Evolutionary conservation across 1,140 invertebrate species (phyloP), one percentile per base, ranked within the genome.

Genomic region (Galendromus occidentalis): DNA sequence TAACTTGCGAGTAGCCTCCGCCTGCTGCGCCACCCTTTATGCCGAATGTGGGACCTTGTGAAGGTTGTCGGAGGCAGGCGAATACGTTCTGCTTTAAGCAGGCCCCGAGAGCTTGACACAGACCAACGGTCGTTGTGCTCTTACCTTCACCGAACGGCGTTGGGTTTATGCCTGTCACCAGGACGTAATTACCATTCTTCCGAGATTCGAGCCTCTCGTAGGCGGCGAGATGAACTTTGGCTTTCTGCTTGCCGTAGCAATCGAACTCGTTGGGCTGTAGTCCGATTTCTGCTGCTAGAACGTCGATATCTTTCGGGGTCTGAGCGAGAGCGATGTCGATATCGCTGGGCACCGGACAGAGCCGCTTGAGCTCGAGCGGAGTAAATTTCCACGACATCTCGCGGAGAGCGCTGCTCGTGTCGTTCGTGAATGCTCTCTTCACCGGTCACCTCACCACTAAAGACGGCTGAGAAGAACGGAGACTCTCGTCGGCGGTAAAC

Each of bases 11-110:
- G 76, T 97, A 97, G 22, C 93, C 93, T 67, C 92, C 92, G 18
- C 91, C 92, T 65, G 92, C 91, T 47, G 91, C 91, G 14, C 91
- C 91, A 51, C 83, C 92, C 81, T 98, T 97, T 44, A 98, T 92
- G 17, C 95, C 95, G 78, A 98, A 99, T 1, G 92, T 98, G 0
- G 95, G 95, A 25, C 95, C 95, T 77, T 97, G 93, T 39, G 91
- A 95, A 0, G 96, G 95, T 74, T 99, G 96, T n/a, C 96, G 81
- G 59, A 99, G 82, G 73, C 89, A 95, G 6, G 88, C 94, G 74
- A 99, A 86, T 0, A 88, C 82, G 78, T 98, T 97, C 69, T 82
- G 85, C 4, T 83, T 81, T 67, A 84, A 82, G 71, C 93, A 87
- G 4, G 86, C 87, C 1, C 85, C 83, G 9, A 99, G 77, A 7